A percentile compares a stretch with the other conserved stretches of the same genome.
Conservation (phyloP, 2,113 vertebrate genomes). For the Sebastes fasciatus region DNA sequence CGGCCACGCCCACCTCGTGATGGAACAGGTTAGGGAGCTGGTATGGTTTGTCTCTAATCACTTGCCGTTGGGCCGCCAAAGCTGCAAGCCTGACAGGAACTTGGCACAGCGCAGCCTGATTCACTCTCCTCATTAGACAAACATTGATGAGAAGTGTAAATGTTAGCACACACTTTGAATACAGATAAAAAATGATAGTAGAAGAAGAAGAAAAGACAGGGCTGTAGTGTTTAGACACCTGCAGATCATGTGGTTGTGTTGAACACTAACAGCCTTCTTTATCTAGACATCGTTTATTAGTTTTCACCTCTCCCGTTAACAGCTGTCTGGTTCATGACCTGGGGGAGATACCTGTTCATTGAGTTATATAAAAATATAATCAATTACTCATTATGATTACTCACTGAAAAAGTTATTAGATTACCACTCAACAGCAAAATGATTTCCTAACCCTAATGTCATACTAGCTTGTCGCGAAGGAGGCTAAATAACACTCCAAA, state of each 20-base stretch:
- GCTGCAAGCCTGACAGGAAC: slow-evolving; percentile 77
- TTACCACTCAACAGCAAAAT: neutral
- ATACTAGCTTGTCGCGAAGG: too few relatives aligned
- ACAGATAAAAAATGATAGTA: slow-evolving; percentile 31
- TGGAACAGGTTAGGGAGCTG: slow-evolving; percentile 78
- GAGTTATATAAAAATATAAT: neutral
- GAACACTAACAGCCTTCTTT: slow-evolving; percentile 34
- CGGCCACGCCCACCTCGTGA: slow-evolving; percentile 65
- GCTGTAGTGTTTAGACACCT: slow-evolving; percentile 81
- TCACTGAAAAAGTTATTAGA: neutral
- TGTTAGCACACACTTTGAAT: slow-evolving; percentile 70
- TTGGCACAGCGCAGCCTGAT: slow-evolving; percentile 79
- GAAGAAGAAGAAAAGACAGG: slow-evolving; percentile 32
- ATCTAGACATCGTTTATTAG: slow-evolving; percentile 16
- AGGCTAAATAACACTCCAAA: too few relatives aligned
- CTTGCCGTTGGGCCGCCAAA: slow-evolving; percentile 53
- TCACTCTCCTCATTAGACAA: slow-evolving; percentile 76
- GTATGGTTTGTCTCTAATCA: slow-evolving; percentile 77
- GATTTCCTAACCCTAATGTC: neutral
- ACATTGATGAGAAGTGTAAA: slow-evolving; percentile 78
- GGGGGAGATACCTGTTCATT: neutral
- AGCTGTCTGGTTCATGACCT: slow-evolving; percentile 24
- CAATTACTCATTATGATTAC: neutral
- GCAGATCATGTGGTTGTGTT: slow-evolving; percentile 42
- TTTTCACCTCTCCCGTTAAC: slow-evolving; percentile 28